Conservation (phyloP, 2,888 invertebrate species). For the Nudaria mundana region DNA sequence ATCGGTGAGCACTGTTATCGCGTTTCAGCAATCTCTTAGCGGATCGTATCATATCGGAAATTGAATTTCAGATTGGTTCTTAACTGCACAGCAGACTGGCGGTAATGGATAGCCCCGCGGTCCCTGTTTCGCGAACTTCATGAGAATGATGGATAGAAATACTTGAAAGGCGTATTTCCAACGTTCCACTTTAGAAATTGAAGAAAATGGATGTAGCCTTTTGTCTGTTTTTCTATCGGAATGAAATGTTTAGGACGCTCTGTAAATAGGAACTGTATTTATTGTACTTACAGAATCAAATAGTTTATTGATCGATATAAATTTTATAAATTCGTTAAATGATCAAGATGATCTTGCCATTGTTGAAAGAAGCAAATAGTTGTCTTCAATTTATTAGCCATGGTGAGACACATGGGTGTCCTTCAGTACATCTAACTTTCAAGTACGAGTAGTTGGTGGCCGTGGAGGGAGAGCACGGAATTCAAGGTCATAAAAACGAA, state of each 20-base stretch:
- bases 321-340: too few relatives aligned
- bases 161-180: constrained; percentile 37
- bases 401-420: too few relatives aligned
- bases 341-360: too few relatives aligned
- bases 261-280: too few relatives aligned
- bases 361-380: too few relatives aligned
- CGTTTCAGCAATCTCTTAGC: constrained; percentile 69
- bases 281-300: too few relatives aligned
- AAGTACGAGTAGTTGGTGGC: too few relatives aligned
- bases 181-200: constrained; percentile 42
- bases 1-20: constrained; percentile 44
- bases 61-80: constrained; percentile 74
- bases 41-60: constrained; percentile 74
- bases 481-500: too few relatives aligned
- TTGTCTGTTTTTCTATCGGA: constrained; percentile 22
- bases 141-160: constrained; percentile 56
- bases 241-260: not conserved
- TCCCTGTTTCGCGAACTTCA: constrained; percentile 48
- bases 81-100: constrained; percentile 48
- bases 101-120: constrained; percentile 55
- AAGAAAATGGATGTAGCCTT: constrained; percentile 45
- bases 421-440: too few relatives aligned
- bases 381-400: too few relatives aligned
- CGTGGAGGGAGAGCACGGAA: too few relatives aligned
- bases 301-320: too few relatives aligned